Evolutionary conservation across 2,888 invertebrate genomes (phyloP), one percentile per base, ranked within the genome.

Genomic region (Hirtodrosophila trivittata): DNA sequence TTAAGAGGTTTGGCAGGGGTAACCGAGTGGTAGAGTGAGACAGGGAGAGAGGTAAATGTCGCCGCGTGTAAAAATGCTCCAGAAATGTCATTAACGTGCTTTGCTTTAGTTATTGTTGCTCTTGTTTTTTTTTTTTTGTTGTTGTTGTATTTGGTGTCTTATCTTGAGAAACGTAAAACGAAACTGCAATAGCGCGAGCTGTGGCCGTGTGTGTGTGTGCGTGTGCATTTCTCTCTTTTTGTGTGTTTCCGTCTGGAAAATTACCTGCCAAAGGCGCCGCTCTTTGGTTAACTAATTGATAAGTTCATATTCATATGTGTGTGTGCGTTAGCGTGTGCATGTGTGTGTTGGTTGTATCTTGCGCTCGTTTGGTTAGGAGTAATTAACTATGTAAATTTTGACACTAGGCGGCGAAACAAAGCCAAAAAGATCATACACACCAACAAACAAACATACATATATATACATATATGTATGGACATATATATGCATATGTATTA

Each of bases 371-470:
- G 56, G 46, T 54, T 58, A 52, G 30, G 45, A 38, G 45, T 73
- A 77, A 78, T 82, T 70, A 82, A 60, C 76, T 70, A 82, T 82
- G 82, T 75, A 58, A 73, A 78, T 77, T 80, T 69, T 56, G 51
- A 70, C 69, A 73, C 51, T 33, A n/a, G 39, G 32, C 69, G 57
- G 55, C 57, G 45, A 41, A 54, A 16, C 38, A 25, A 56, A 69
- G 63, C 8, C 5, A 50, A 21, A 30, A 26, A 9, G 10, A 18
- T 8, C n/a, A 43, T 33, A 33, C 43, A 46, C 38, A 59, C 21
- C n/a, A n/a, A n/a, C n/a, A n/a, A n/a, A n/a, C n/a, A n/a, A n/a
- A 45, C 33, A 46, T 9, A 37, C 28, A 16, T n/a, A n/a, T 32
- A 25, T 8, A 47, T 38, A 38, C 45, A 49, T 28, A 28, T 28